Evolutionary conservation across 2,888 invertebrate species (phyloP).

Genomic region (Aphodius sticticus): DNA sequence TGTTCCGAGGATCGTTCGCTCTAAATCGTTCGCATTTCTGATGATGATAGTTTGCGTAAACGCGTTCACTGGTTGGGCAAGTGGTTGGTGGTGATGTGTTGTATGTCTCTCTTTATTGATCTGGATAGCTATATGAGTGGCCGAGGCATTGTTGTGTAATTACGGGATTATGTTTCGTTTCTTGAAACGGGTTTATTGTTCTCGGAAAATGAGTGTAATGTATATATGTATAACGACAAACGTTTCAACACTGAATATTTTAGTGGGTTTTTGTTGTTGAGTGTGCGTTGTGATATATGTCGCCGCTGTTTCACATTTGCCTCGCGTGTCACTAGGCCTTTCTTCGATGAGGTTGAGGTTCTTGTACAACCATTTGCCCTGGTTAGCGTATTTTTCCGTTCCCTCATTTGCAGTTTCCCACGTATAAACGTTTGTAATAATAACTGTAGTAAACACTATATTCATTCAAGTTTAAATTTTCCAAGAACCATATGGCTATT

Average conservation of each 20-base stretch:
- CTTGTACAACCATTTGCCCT: no score
- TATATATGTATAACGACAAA: not conserved
- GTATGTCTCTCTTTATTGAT: slow-evolving; percentile 4
- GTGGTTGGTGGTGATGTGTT: not conserved
- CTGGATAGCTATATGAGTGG: not conserved
- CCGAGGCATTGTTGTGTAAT: not conserved
- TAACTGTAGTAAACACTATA: no score
- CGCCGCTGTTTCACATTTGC: not conserved
- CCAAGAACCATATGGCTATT: no score
- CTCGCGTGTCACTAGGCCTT: not conserved
- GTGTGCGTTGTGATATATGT: not conserved
- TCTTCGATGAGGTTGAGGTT: not conserved
- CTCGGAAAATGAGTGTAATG: not conserved
- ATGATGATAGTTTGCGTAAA: not conserved
- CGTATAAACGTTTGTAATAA: no score
- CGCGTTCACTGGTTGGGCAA: not conserved
- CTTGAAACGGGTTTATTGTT: not conserved
- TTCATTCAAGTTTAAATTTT: no score
- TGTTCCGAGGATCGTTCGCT: not conserved
- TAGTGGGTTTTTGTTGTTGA: not conserved
- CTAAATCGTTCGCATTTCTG: not conserved
- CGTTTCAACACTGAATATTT: not conserved
- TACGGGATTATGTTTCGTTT: not conserved
- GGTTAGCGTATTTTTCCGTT: no score
- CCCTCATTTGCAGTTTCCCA: no score